Conservation (phyloP, 2,113 vertebrate species). For the Plotosus lineatus region DNA sequence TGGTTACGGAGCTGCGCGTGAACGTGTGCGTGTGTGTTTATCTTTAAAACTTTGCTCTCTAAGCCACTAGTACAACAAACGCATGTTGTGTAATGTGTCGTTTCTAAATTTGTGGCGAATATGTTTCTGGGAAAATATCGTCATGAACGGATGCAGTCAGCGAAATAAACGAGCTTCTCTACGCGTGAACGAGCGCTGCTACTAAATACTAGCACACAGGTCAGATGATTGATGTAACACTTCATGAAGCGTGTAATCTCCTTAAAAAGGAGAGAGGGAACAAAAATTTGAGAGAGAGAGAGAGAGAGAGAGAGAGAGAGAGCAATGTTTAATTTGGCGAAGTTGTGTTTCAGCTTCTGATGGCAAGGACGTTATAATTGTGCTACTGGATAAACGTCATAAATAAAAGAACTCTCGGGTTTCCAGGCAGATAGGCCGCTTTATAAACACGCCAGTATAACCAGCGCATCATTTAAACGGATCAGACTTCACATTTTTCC, state of each 20-base stretch:
- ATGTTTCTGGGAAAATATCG: conserved; percentile 29
- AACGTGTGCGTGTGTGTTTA: conserved; percentile 8
- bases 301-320: conserved; percentile 39
- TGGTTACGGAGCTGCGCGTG: conserved; percentile 33
- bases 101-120: too few species aligned
- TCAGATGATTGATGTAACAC: conserved; percentile 63
- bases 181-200: too few species aligned
- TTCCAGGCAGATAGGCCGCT: conserved; percentile 69
- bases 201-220: conserved; percentile 61
- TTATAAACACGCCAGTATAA: conserved; percentile 46
- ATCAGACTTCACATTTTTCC: conserved; percentile 36
- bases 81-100: conserved; percentile 43
- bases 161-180: background rate
- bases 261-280: conserved; percentile 45
- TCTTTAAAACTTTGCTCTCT: conserved; percentile 18
- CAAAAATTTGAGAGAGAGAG: conserved; percentile 40
- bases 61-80: conserved; percentile 38
- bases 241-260: conserved; percentile 62
- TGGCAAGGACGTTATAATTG: conserved; percentile 77
- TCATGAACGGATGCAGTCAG: conserved; percentile 30
- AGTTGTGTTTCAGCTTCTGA: conserved; percentile 66
- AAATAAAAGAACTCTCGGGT: conserved; percentile 71
- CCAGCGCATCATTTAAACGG: conserved; percentile 23
- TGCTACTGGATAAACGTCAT: conserved; percentile 73
- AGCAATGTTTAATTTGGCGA: conserved; percentile 72